Base-by-base conservation (phyloP, 2,888 invertebrate species). In the Horisme vitalbata region DNA sequence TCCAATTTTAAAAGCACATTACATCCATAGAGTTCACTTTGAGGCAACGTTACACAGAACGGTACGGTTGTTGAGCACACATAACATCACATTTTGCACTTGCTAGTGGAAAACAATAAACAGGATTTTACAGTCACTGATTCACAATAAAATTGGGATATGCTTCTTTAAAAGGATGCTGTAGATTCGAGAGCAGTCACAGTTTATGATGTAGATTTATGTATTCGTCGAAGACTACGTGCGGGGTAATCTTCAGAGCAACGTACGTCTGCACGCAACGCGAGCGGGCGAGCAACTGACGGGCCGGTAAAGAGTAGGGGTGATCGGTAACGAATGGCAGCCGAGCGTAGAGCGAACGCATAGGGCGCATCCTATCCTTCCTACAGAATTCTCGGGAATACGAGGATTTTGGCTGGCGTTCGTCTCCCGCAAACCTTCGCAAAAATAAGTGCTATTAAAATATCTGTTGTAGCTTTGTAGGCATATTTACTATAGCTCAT, bases 21-120 rank as follows among this genome's bases (percentile, higher is more conserved):
- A 77, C 64, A 80, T 79, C 77, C 81, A 80, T 75, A 67, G 63
- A 85, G 83, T 84, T 85, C 86, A 86, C 85, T 81, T 75, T 68
- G 68, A 65, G 61, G 71, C 68, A 81, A 84, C 74, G 84, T 85
- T 81, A 79, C 86, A 86, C 84, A 77, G 78, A 75, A 72, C 75
- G 74, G 77, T 65, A 76, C 78, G 81, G 75, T 83, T 63, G 73
- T 71, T 78, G 74, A 77, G 59, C 87, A 87, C 80, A 82, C 82
- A 85, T 71, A 82, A 83, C 79, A 83, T 88, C 88, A 89, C 88
- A 87, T 87, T 86, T 87, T 83, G 83, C 87, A 87, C 87, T 82
- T 71, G 71, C 68, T 67, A 69, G 70, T 67, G 68, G 69, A 71
- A 75, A 83, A 79, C 76, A 78, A 79, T 71, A 67, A 71, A 70